Evolutionary conservation across 1,140 invertebrate species (phyloP).

Genomic region (Daktulosphaira vitifoliae): DNA sequence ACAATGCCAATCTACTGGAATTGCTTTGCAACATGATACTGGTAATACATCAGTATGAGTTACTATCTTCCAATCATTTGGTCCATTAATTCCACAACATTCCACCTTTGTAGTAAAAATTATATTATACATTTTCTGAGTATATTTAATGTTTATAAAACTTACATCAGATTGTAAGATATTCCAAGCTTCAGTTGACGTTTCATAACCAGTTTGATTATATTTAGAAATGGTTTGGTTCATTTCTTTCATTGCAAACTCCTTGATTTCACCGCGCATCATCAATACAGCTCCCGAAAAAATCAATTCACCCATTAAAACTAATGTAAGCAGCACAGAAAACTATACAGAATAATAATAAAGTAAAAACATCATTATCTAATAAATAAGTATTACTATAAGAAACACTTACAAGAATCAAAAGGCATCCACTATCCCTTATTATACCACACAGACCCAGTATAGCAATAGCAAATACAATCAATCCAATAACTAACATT

Average conservation of each 20-base stretch:
- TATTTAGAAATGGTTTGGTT: background rate
- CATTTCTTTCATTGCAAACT: background rate
- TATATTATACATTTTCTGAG: too few relatives aligned
- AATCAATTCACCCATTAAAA: constrained; percentile 7
- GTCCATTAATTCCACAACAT: constrained; percentile 19
- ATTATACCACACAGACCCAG: constrained; percentile 79
- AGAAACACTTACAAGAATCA: constrained; percentile 54
- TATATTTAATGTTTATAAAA: too few relatives aligned
- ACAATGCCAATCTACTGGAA: background rate
- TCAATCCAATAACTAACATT: constrained; percentile 60
- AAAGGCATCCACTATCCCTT: constrained; percentile 72
- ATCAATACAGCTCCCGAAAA: background rate
- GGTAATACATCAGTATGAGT: background rate
- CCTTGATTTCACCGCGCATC: background rate
- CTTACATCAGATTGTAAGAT: constrained; percentile 5
- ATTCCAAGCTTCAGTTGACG: background rate
- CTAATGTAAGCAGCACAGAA: constrained; percentile 11
- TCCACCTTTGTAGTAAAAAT: background rate
- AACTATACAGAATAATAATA: constrained; percentile 3
- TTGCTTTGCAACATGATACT: background rate
- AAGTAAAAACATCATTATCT: too few relatives aligned
- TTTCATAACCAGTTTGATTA: constrained; percentile 3
- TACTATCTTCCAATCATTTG: constrained; percentile 5
- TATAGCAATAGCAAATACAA: constrained; percentile 69
- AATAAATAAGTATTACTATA: background rate